phyloP scores from a whole-genome alignment of 2,888 invertebrate genomes.

The Noctuana brunneofusca region DNA sequence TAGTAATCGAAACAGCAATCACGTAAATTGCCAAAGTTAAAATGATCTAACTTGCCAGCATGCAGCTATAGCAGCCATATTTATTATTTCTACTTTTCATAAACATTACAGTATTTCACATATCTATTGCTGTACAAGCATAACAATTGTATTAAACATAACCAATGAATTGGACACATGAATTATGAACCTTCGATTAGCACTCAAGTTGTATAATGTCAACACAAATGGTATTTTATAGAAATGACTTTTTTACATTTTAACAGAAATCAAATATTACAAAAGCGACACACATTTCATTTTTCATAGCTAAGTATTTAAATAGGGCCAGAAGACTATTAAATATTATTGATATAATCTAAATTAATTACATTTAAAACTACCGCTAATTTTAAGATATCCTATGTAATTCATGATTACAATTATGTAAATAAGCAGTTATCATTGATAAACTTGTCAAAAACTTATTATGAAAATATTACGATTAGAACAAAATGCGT shows the following conservation, averaged over 20 bases:
- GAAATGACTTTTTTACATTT: background rate
- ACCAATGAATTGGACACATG: background rate
- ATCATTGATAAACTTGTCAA: constrained; percentile 37
- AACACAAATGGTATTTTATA: background rate
- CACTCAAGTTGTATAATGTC: background rate
- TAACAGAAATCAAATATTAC: background rate
- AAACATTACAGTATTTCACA: background rate
- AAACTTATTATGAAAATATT: constrained; percentile 35
- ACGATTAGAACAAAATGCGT: constrained; percentile 57
- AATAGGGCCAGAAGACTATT: background rate
- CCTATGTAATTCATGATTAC: constrained; percentile 45
- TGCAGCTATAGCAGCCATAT: no score
- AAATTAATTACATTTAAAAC: background rate
- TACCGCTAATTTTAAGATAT: background rate
- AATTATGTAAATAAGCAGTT: constrained; percentile 57
- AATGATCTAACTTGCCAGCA: no score
- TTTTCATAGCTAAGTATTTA: background rate
- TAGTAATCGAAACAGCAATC: background rate
- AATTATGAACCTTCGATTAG: background rate
- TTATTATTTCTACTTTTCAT: background rate
- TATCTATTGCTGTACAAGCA: constrained; percentile 1
- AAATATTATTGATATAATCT: background rate
- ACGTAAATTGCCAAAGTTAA: background rate
- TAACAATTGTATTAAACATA: background rate
- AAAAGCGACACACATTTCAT: background rate